Conservation (phyloP, 2,888 invertebrate species). For the Drosophila borborema region DNA sequence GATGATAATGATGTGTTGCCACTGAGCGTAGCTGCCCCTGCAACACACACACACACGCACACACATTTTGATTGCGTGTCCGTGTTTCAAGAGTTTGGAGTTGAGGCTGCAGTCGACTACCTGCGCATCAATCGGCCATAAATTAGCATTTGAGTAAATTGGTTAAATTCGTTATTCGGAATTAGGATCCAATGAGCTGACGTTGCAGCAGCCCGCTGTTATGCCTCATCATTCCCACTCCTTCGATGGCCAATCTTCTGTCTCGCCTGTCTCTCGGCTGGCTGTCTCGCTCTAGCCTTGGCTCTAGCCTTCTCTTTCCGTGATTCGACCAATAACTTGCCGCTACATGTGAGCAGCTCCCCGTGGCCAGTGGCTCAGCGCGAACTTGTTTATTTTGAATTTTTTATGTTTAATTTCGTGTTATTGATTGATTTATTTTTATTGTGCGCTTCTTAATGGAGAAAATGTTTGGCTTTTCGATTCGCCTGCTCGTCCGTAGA, state of each 20-base stretch:
- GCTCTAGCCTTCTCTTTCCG: constrained; percentile 26
- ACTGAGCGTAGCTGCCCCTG: constrained; percentile 26
- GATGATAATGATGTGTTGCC: constrained; percentile 71
- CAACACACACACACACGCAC: constrained; percentile 20
- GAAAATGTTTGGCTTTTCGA: constrained; percentile 57
- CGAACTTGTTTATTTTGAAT: constrained; percentile 70
- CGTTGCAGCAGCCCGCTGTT: constrained; percentile 53
- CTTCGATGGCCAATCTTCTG: background rate
- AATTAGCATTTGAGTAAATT: constrained; percentile 85
- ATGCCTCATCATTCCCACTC: constrained; percentile 45
- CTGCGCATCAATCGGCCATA: constrained; percentile 84
- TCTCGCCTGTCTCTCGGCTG: background rate
- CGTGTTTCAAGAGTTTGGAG: constrained; percentile 4
- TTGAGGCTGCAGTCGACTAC: constrained; percentile 61
- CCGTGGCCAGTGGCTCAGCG: constrained; percentile 44
- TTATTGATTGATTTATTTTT: constrained; percentile 83
- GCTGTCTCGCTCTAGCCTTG: constrained; percentile 8
- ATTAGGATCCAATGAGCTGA: constrained; percentile 82
- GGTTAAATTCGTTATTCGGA: constrained; percentile 84
- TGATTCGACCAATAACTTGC: constrained; percentile 57
- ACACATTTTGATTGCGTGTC: constrained; percentile 75
- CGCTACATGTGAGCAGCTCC: constrained; percentile 52
- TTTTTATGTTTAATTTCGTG: constrained; percentile 76
- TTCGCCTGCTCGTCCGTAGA: constrained; percentile 4
- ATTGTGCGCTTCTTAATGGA: constrained; percentile 69